Conservation (phyloP, 2,113 vertebrate genomes). For the Lichenostomus cassidix region DNA sequence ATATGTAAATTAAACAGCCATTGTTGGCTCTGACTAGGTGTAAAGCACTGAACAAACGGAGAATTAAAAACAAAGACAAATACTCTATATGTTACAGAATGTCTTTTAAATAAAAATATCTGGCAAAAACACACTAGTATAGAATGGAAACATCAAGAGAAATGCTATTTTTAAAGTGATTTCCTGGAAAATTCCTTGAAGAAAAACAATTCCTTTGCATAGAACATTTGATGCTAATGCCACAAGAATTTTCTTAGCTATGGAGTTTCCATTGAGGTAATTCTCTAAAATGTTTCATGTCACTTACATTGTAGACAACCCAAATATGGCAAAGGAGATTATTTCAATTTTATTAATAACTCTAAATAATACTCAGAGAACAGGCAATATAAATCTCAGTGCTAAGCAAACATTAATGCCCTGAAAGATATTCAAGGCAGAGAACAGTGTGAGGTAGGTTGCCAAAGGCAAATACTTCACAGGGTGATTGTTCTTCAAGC, state of each 20-base stretch:
- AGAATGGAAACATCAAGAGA: conserved; percentile 25
- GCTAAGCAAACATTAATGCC: neutral
- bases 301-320: neutral
- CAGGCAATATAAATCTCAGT: neutral
- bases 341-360: conserved; percentile 6
- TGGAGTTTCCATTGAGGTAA: conserved; percentile 44
- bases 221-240: neutral
- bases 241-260: conserved; percentile 25
- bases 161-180: conserved; percentile 5
- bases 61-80: neutral
- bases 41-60: neutral
- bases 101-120: neutral
- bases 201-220: conserved; percentile 26
- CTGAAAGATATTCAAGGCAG: neutral
- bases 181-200: conserved; percentile 31
- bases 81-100: conserved; percentile 26
- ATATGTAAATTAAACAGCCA: neutral
- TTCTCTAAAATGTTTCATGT: conserved; percentile 20
- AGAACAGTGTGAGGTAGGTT: neutral
- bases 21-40: neutral
- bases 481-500: neutral
- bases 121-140: neutral
- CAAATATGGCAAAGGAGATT: neutral
- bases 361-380: neutral
- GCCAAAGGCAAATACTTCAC: neutral